Base-by-base conservation (phyloP, 2,797 vertebrate species). In the Heteromormyrus szaboi region DNA sequence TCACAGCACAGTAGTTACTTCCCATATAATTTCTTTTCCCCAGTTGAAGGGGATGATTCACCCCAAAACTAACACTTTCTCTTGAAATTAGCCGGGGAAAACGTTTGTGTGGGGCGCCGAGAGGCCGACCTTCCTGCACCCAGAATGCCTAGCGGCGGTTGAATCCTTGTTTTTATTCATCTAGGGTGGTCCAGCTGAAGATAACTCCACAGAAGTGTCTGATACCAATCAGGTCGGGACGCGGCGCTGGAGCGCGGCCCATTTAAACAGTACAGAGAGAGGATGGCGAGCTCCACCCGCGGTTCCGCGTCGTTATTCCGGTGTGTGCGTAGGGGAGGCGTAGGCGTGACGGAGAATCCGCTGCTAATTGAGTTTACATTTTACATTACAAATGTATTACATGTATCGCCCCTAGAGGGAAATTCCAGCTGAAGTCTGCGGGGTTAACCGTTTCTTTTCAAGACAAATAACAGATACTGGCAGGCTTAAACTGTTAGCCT, bases 161-260 rank as follows among this genome's bases (percentile, higher is more conserved):
- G 62, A 89, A 89, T 86, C n/a, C 22, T 81, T 87, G 68, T 83
- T 46, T 86, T 25, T 85, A 29, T 72, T 56, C 94, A 91, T 91
- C 93, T 87, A 91, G 94, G 95, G 95, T 95, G 95, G 96, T 96
- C 95, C 93, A 90, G 88, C 87, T 88, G 88, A 68, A 94, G 94
- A 96, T 95, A 95, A 94, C 90, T 91, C 86, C 93, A 93, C 92
- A 92, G 94, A 94, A 93, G 92, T 89, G 92, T 92, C 92, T 93
- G 94, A 96, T 95, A 95, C 90, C 91, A 93, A 96, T 96, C 95
- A 92, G 93, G 93, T 94, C 91, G 91, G 93, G 93, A 93, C 93
- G 93, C 93, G 92, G 91, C 92, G 91, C 92, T 93, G 92, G 92
- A 95, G 92, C 88, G 88, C 89, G 93, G 95, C 93, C 92, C 92